Conservation (phyloP, 2,113 vertebrate species). For the Podilymbus podiceps region DNA sequence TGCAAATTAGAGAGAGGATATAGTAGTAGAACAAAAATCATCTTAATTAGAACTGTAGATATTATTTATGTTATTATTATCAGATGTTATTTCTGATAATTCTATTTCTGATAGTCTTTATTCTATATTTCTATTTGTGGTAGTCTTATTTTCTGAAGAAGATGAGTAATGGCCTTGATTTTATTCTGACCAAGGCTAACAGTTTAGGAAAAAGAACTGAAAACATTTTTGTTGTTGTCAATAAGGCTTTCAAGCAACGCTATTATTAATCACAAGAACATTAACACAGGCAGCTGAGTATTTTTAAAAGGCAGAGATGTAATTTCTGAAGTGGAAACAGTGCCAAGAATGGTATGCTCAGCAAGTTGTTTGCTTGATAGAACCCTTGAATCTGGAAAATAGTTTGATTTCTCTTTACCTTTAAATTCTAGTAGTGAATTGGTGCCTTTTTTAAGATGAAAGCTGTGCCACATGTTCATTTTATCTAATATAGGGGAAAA, state of each 20-base stretch:
- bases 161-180: not conserved
- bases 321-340: not conserved
- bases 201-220: not conserved
- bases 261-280: not conserved
- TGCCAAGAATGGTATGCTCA: not conserved
- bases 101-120: too few relatives aligned
- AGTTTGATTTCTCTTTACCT: not conserved
- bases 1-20: not conserved
- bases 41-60: not conserved
- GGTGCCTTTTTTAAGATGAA: not conserved
- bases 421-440: not conserved
- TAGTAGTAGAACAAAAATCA: not conserved
- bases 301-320: not conserved
- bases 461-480: not conserved
- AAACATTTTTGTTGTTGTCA: not conserved
- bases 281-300: not conserved
- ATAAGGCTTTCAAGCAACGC: too few relatives aligned
- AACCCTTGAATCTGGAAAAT: not conserved
- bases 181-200: not conserved
- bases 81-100: not conserved
- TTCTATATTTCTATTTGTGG: not conserved
- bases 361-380: not conserved
- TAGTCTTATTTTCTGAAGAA: not conserved
- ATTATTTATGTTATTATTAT: too few relatives aligned
- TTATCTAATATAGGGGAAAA: not conserved